Conservation (phyloP, 2,113 vertebrate genomes). For the Calypte anna region DNA sequence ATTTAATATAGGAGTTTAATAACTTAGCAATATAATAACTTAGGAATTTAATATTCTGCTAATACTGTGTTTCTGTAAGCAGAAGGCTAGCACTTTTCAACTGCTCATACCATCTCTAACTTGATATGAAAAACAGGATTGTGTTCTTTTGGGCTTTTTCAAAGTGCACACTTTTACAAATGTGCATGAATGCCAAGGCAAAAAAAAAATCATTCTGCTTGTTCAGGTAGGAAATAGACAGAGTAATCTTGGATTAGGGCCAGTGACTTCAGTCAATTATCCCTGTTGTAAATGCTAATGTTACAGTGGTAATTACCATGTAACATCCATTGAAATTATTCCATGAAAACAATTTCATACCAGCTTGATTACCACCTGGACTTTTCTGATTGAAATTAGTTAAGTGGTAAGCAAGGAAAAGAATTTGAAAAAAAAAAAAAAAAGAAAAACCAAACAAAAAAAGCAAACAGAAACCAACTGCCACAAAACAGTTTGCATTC, state of each 20-base stretch:
- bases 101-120: not conserved
- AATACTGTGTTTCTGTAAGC: not conserved
- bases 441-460: not conserved
- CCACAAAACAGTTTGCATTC: not conserved
- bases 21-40: not conserved
- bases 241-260: slow-evolving; percentile 13
- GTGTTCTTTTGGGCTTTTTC: not conserved
- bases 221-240: not conserved
- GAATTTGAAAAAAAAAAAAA: not conserved
- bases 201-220: not conserved
- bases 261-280: slow-evolving; percentile 39
- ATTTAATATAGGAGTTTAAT: too few species aligned
- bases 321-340: slow-evolving; percentile 61
- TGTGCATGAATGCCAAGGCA: not conserved
- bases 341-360: slow-evolving; percentile 56
- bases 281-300: slow-evolving; percentile 38
- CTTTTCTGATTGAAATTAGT: slow-evolving; percentile 12
- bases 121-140: not conserved
- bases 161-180: not conserved
- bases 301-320: slow-evolving; percentile 49
- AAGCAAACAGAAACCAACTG: too few species aligned
- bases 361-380: slow-evolving; percentile 54
- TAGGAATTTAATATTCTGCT: not conserved
- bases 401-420: slow-evolving; percentile 32
- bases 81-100: not conserved